These are phyloP conservation scores for Megalurothrips usitatus DNA, from an alignment of 2,888 invertebrate species.

Conservation along the genomic window DNA sequence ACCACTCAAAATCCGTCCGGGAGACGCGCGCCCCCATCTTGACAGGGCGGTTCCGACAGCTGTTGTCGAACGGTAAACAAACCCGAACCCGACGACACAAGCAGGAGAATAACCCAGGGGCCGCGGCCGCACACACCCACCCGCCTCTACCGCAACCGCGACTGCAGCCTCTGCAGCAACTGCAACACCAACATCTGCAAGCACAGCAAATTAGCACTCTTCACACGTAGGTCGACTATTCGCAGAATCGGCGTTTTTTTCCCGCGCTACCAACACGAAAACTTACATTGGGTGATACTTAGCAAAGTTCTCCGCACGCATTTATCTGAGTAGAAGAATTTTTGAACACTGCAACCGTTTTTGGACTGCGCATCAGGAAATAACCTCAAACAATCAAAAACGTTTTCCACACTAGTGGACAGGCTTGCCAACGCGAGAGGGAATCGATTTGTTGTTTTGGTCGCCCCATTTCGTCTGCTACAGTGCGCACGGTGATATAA, in stretches of 20 bases:
- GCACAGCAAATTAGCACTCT: not conserved
- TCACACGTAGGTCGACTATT: not conserved
- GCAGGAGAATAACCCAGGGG: not conserved
- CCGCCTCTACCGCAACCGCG: not conserved
- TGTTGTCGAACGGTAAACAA: not conserved
- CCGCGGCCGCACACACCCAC: not conserved
- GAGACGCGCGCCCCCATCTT: conserved; percentile 92
- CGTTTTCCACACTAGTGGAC: not conserved
- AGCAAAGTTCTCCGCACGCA: too few relatives aligned
- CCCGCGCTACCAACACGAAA: not conserved
- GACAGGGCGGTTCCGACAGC: conserved; percentile 1
- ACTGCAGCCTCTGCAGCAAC: not conserved
- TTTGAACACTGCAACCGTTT: not conserved
- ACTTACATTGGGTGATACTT: too few relatives aligned
- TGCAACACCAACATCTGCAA: too few relatives aligned
- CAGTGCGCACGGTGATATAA: not conserved
- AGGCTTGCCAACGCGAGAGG: not conserved
- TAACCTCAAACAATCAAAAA: not conserved
- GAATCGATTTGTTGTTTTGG: not conserved
- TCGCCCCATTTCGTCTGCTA: conserved; percentile 6
- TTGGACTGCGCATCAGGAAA: not conserved
- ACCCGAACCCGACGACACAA: not conserved
- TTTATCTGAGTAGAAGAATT: too few relatives aligned
- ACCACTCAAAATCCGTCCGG: conserved; percentile 95
- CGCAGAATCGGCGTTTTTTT: not conserved